These are phyloP conservation scores for Rhinoderma darwinii DNA, from an alignment of 2,113 vertebrate species.

Conservation along the genomic window DNA sequence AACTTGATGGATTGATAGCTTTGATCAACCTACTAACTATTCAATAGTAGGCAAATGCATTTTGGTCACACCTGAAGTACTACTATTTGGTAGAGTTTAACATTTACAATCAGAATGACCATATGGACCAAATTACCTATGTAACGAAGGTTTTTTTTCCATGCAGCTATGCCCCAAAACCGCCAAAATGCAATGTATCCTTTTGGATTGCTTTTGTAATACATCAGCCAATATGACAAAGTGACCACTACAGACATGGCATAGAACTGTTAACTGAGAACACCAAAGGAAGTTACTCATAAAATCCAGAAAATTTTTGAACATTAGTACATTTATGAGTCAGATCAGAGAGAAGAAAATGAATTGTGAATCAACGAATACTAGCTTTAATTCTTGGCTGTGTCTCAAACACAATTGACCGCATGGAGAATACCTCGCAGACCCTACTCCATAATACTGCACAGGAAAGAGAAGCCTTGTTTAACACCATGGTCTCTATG, in stretches of 20 bases:
- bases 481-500: constrained; percentile 26
- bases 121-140: too few species aligned
- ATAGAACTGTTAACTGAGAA: background rate
- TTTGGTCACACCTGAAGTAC: too few species aligned
- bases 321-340: constrained; percentile 10
- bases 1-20: too few species aligned
- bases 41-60: too few species aligned
- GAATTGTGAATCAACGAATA: constrained; percentile 13
- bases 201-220: too few species aligned
- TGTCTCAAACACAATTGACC: constrained; percentile 5
- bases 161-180: too few species aligned
- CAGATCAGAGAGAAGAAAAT: constrained; percentile 26
- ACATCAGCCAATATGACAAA: background rate
- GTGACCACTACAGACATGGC: background rate
- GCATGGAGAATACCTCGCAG: background rate
- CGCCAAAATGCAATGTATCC: too few species aligned
- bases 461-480: background rate
- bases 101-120: too few species aligned
- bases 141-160: too few species aligned
- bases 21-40: too few species aligned
- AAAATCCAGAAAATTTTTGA: background rate
- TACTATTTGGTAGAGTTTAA: too few species aligned
- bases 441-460: background rate
- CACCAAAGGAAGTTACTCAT: constrained; percentile 27
- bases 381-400: background rate